Evolutionary conservation across 2,888 invertebrate species (phyloP).

Genomic region (Hipparchia semele): DNA sequence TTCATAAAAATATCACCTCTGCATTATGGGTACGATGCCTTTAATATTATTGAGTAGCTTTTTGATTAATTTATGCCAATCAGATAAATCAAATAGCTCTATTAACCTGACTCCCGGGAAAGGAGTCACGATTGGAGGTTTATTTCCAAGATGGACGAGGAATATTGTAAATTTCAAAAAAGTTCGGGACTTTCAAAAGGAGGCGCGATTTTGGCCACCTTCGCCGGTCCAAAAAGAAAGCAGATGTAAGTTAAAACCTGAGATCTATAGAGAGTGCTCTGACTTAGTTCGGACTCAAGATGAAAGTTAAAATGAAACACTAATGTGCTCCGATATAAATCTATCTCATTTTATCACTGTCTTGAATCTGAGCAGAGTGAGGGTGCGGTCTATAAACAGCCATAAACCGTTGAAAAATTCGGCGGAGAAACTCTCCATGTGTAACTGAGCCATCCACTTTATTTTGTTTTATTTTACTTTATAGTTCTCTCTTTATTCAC

Average conservation of each 20-base stretch:
- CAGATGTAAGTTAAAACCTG: slow-evolving; percentile 59
- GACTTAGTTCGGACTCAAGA: no score
- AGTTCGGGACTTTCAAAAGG: slow-evolving; percentile 43
- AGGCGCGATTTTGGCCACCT: slow-evolving; percentile 66
- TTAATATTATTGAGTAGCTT: slow-evolving; percentile 38
- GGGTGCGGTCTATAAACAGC: no score
- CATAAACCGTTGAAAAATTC: no score
- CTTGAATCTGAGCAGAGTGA: no score
- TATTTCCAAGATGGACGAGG: slow-evolving; percentile 48
- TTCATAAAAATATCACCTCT: slow-evolving; percentile 11
- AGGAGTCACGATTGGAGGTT: slow-evolving; percentile 43
- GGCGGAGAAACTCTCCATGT: no score
- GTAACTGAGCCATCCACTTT: no score
- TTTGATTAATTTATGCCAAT: slow-evolving; percentile 47
- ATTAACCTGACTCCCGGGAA: slow-evolving; percentile 40
- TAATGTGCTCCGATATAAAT: no score
- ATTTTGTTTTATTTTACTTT: not conserved
- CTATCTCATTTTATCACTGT: no score
- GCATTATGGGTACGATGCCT: slow-evolving; percentile 39
- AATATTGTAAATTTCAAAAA: slow-evolving; percentile 41
- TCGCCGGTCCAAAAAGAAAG: slow-evolving; percentile 65
- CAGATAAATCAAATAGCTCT: slow-evolving; percentile 43
- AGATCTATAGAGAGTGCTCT: no score
- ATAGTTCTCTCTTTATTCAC: slow-evolving; percentile 91
- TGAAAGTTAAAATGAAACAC: no score